Base-by-base conservation (phyloP, 2,888 invertebrate genomes). In the Diaphora mendica region DNA sequence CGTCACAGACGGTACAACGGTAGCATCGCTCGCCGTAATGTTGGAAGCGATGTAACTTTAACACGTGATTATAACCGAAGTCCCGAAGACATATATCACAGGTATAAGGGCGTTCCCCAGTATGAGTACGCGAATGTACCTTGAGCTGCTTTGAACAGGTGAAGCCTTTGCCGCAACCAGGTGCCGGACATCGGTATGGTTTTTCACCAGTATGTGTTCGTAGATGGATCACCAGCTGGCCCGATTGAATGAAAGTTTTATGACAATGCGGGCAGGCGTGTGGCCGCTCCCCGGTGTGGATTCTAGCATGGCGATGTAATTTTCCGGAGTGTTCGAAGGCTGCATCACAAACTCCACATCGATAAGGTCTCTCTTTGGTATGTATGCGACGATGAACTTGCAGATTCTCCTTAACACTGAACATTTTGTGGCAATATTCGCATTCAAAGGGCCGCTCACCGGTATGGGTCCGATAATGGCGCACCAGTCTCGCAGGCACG, bases 241-340 rank as follows among this genome's bases (percentile, higher is more conserved):
- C 98, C 20, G 98, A 98, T 91, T 99, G 98, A 72, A 98, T 98
- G 90, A 99, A 98, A 0, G 98, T 98, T 92, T 98, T 98, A 77
- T 97, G 97, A 90, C 98, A 99, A 65, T 98, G 97, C 39, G 97
- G 97, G 88, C 98, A 99, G 85, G 98, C 98, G 92, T 99, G 98
- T 0, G 98, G 98, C 59, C 98, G 96, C 90, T 98, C 98, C 5
- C 98, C 98, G 0, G 98, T 98, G 89, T 99, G 98, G 84, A 98
- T 98, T 77, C 98, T 96, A 96, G 98, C 98, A 92, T 99, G 99
- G 42, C 98, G 97, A 90, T 98, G 98, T 73, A 98, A 94, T 90
- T 98, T 98, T 9, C 98, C 98, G 75, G 98, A 98, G 91, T 98
- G 98, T 91, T 98, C 98, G 88, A 99, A 99, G 0, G 98, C 98